Evolutionary conservation across 2,797 vertebrate species (phyloP).

Genomic region (Pseudotriccus pelzelni): DNA sequence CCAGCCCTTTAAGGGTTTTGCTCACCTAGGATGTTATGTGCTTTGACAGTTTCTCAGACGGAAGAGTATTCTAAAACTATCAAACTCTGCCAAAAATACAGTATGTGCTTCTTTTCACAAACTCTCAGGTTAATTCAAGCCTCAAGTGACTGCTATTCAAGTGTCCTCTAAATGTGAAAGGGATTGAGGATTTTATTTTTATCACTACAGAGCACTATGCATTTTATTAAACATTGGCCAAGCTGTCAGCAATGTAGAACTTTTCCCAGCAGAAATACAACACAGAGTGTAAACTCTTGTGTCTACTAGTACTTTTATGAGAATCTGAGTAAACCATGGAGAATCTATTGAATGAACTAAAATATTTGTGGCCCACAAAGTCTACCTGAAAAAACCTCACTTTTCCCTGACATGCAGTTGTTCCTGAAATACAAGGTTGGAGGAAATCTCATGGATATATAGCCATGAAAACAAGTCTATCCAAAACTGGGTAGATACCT

Average conservation of each 20-base stretch:
- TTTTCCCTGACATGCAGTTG: neutral
- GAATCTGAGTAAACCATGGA: neutral
- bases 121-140: constrained; percentile 31
- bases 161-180: constrained; percentile 31
- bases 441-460: neutral
- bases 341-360: neutral
- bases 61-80: neutral
- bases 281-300: neutral
- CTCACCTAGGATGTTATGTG: neutral
- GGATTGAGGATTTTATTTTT: constrained; percentile 35
- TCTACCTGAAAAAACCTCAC: fast-evolving
- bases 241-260: neutral
- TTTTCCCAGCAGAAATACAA: neutral
- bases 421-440: neutral
- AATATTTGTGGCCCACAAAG: neutral
- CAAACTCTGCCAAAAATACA: constrained; percentile 1
- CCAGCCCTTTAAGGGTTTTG: neutral
- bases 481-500: neutral
- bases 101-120: constrained; percentile 19
- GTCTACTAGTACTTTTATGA: neutral
- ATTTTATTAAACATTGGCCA: constrained; percentile 13
- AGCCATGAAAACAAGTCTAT: neutral
- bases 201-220: constrained; percentile 25
- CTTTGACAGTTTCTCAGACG: neutral
- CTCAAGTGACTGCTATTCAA: constrained; percentile 23